Base-by-base conservation (phyloP, 1,140 invertebrate species). In the Holotrichia oblita region DNA sequence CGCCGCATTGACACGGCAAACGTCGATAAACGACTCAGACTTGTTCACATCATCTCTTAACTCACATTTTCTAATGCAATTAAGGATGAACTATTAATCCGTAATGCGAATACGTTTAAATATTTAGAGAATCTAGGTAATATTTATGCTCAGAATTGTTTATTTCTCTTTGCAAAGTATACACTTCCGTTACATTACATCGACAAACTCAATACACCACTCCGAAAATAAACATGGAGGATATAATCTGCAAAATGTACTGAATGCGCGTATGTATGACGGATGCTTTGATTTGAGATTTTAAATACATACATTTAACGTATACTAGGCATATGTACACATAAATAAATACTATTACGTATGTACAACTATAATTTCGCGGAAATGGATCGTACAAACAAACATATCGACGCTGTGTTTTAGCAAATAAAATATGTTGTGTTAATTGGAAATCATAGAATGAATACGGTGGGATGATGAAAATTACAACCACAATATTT, bases 181-280 rank as follows among this genome's bases (percentile, higher is more conserved):
- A 55, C 6, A 55, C 48, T 55, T 55, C 48, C 48, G 48, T 55
- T 55, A 14, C 14, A 55, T 55, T 55, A 55, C 48, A 55, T 55
- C 12, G 48, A 55, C 48, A 55, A 14, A 14, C 48, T 55, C 48
- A 55, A 55, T 55, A 55, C 48, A 55, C 14, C 2, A 17, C 48
- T 7, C 48, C 48, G 14, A 55, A 55, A 55, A 55, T 55, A 55
- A 55, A 55, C 48, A 34, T 17, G 2, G 14, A 6, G 48, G 48
- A 14, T n/a, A 55, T 55, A 55, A 55, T 55, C 48, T 55, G 12
- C 6, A 55, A 17, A 17, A 55, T 55, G 48, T 55, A 55, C 14
- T 55, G n/a, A 14, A 6, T 55, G 14, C 48, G 48, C 17, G 14
- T n/a, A 14, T 55, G 17, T n/a, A 55, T 55, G 48, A 55, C 17